A percentile compares a stretch with the other conserved stretches of the same genome.
These are phyloP conservation scores for Neopipo cinnamomea DNA, from an alignment of 2,113 vertebrate genomes.

Conservation along the genomic window DNA sequence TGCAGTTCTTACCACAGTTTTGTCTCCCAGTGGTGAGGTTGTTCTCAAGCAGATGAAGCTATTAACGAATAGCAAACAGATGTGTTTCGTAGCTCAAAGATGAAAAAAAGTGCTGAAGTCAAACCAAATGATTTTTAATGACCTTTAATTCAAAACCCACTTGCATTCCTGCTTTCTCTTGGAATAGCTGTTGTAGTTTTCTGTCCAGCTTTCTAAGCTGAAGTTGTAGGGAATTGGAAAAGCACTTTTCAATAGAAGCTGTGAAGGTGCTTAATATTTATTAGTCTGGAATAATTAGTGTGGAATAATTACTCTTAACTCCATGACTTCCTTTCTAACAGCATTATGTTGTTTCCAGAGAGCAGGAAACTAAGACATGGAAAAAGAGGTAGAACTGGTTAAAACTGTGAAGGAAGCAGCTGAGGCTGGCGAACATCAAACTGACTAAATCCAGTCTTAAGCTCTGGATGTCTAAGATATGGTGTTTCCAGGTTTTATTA, in stretches of 20 bases:
- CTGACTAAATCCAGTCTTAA: not conserved
- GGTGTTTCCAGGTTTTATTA: not conserved
- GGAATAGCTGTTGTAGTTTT: not conserved
- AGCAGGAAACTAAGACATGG: not conserved
- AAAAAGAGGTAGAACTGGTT: not conserved
- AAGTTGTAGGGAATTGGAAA: not conserved
- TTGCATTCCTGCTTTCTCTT: not conserved
- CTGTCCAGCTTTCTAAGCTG: not conserved
- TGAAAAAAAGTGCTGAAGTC: not conserved
- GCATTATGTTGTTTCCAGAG: not conserved
- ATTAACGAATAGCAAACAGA: conserved; percentile 10
- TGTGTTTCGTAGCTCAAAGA: not conserved
- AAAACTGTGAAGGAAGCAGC: not conserved
- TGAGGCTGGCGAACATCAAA: not conserved
- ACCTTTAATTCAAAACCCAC: not conserved
- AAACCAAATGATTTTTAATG: not conserved
- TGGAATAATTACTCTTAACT: not conserved
- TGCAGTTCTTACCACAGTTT: not conserved
- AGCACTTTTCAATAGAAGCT: not conserved
- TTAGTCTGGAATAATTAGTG: not conserved
- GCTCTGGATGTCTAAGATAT: not conserved
- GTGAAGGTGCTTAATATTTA: not conserved
- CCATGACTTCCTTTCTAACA: not conserved
- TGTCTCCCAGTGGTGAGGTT: not conserved
- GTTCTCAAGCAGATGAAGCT: not conserved